Conservation (phyloP, 2,113 vertebrate genomes). For the Setophaga kirtlandii region DNA sequence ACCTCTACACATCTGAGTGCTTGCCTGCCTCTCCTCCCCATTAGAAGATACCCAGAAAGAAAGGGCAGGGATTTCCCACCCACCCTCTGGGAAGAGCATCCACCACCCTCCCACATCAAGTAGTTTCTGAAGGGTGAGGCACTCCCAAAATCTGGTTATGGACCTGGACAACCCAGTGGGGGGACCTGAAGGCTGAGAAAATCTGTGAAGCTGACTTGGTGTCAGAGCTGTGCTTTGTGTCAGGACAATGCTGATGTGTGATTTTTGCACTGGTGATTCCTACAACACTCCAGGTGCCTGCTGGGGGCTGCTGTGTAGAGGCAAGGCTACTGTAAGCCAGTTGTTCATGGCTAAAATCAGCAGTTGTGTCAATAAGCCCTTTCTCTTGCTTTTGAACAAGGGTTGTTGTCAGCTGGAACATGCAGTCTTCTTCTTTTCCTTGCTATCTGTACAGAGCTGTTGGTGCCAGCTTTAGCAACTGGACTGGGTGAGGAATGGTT, state of each 20-base stretch:
- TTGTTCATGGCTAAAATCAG: accelerated
- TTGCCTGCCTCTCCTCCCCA: neutral
- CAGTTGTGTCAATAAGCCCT: neutral
- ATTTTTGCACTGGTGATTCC: neutral
- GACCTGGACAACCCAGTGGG: neutral
- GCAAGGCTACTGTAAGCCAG: neutral
- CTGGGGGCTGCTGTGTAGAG: neutral
- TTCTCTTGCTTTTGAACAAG: neutral
- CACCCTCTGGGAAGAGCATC: neutral
- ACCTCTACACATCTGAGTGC: accelerated
- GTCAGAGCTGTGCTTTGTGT: neutral
- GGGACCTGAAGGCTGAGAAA: neutral
- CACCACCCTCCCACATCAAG: neutral
- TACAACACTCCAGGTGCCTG: accelerated
- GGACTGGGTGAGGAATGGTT: neutral
- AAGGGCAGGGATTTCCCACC: neutral
- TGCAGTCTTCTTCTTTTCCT: neutral
- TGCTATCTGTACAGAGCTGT: neutral
- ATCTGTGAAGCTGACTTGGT: neutral
- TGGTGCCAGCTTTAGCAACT: neutral
- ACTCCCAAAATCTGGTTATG: neutral
- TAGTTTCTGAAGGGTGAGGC: neutral
- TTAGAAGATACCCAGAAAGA: neutral
- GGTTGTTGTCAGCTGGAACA: accelerated
- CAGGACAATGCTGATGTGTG: accelerated